Base-by-base conservation (phyloP, 2,113 vertebrate genomes). In the Centropus bengalensis region DNA sequence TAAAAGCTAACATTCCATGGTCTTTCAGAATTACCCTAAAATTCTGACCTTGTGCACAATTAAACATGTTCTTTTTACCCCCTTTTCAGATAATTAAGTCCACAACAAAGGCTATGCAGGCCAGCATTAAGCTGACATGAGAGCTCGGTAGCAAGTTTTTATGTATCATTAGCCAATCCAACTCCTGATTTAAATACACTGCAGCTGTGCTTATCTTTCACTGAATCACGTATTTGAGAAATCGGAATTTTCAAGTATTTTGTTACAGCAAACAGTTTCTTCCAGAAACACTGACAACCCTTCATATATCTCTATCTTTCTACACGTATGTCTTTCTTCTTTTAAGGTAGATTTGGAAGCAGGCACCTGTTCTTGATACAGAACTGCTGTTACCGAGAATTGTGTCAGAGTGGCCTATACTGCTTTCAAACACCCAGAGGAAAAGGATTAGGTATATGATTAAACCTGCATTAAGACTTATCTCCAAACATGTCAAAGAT, bases 31-130 rank as follows among this genome's bases (percentile, higher is more conserved):
- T 49, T 19, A 58, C 17, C 17, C 42, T 42, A 12, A 63, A 78
- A 92, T 56, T 92, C 23, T 78, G 18, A 60, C 21, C 44, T 45
- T 49, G 9, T 14, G 28, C 5, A 70, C 22, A 51, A 36, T 26
- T 76, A 63, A 32, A 70, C 0, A 0, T 6, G 6, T 2, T 77
- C 26, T 26, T 13, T 1, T 11, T 36, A 36, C 4, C 8, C 8
- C 5, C 28, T 86, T 90, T 63, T 62, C 30, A 62, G 30, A 45
- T 28, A 77, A 58, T 19, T 32, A 60, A 49, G 44, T n/a, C 26
- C 30, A 52, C 12, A 89, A 74, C 9, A 91, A 84, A 69, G 69
- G 44, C 23, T 62, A 81, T 64, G 26, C 24, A 88, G 49, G 20
- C 5, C 22, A 77, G 22, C 8, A 68, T 40, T 44, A 58, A 9